phyloP scores from a whole-genome alignment of 2,113 vertebrate species.

The Pardalotus punctatus region DNA sequence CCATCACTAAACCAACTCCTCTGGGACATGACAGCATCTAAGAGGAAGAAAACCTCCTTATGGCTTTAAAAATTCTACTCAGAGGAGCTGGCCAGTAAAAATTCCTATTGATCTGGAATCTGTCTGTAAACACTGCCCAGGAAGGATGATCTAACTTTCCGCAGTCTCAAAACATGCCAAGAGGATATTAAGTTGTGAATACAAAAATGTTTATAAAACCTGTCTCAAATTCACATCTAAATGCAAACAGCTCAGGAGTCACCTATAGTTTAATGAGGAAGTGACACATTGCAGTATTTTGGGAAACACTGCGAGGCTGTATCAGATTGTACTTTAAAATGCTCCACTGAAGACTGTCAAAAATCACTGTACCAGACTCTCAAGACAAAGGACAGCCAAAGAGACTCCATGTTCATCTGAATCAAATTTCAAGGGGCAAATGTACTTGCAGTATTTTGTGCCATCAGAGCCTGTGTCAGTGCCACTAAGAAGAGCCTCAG shows the following conservation, averaged over 20 bases:
- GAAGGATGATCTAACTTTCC: not conserved
- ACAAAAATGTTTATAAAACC: not conserved
- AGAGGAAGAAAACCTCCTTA: not conserved
- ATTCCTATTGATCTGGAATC: not conserved
- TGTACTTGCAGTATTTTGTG: not conserved
- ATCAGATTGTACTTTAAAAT: not conserved
- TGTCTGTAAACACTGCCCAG: not conserved
- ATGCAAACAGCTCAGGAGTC: not conserved
- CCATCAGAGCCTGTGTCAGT: not conserved
- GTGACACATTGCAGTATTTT: not conserved
- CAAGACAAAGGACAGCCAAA: not conserved
- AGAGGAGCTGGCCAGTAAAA: not conserved
- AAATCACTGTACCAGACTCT: not conserved
- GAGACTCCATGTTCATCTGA: not conserved
- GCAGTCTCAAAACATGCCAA: not conserved
- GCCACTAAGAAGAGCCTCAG: not conserved
- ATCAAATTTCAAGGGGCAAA: not conserved
- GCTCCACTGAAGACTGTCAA: not conserved
- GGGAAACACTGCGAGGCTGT: not conserved
- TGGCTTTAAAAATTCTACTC: not conserved
- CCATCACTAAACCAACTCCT: not conserved
- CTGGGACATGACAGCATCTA: not conserved
- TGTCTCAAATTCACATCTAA: not conserved
- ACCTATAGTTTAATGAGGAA: not conserved
- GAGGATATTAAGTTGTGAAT: not conserved